Evolutionary conservation across 2,888 invertebrate genomes (phyloP).

Genomic region (Agrochola lota): DNA sequence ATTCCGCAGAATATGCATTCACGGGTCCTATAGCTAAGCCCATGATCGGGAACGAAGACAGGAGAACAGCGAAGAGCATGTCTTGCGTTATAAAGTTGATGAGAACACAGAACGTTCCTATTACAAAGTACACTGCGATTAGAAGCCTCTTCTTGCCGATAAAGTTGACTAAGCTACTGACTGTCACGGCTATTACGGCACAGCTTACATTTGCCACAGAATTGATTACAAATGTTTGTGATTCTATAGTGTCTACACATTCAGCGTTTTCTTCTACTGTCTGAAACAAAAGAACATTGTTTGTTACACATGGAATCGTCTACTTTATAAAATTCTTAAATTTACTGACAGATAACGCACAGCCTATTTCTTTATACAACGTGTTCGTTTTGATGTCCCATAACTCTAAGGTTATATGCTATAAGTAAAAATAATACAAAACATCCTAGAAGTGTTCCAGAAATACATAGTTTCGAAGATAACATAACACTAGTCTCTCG

Average conservation of each 20-base stretch:
- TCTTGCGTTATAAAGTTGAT: slow-evolving; percentile 83
- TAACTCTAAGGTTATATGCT: no score
- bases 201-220: slow-evolving; percentile 79
- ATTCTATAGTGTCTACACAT: slow-evolving; percentile 83
- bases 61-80: slow-evolving; percentile 81
- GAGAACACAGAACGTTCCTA: slow-evolving; percentile 79
- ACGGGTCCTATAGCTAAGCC: slow-evolving; percentile 84
- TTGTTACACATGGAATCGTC: background rate
- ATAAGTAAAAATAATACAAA: no score
- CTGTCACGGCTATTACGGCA: slow-evolving; percentile 76
- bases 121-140: slow-evolving; percentile 74
- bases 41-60: slow-evolving; percentile 81
- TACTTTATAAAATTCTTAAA: background rate
- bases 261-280: slow-evolving; percentile 65
- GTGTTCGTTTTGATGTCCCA: no score
- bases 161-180: slow-evolving; percentile 80
- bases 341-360: background rate
- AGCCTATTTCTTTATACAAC: background rate
- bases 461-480: no score
- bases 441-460: no score
- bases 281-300: slow-evolving; percentile 71
- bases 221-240: slow-evolving; percentile 81
- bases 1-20: slow-evolving; percentile 85
- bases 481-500: no score
- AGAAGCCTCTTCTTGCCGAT: slow-evolving; percentile 84